A percentile compares a stretch with the other conserved stretches of the same genome.
phyloP scores from a whole-genome alignment of 2,113 vertebrate genomes.

The Ranitomeya variabilis region DNA sequence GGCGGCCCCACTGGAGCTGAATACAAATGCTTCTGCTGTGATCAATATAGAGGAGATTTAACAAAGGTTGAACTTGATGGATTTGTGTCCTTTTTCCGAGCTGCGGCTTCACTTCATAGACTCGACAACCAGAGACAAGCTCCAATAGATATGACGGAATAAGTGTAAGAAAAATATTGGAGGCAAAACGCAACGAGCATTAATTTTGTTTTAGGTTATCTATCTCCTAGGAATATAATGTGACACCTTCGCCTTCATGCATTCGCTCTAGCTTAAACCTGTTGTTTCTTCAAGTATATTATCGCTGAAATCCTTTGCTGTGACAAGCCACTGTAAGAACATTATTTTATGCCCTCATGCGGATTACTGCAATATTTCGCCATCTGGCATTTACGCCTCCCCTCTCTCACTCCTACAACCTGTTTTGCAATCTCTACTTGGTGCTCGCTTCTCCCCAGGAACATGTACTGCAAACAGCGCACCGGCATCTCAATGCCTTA shows the following conservation, averaged over 20 bases:
- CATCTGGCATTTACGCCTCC: constrained; percentile 41
- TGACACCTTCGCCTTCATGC: constrained; percentile 33
- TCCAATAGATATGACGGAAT: constrained; percentile 28
- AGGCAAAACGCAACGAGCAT: neutral
- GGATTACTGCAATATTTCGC: constrained; percentile 47
- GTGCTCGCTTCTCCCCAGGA: constrained; percentile 6
- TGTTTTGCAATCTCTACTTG: constrained; percentile 31
- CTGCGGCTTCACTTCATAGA: constrained; percentile 33
- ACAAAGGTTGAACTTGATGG: constrained; percentile 45
- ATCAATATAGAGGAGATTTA: constrained; percentile 39
- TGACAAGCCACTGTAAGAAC: constrained; percentile 29
- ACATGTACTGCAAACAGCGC: neutral
- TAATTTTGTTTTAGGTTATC: neutral
- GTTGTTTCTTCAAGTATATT: constrained; percentile 40
- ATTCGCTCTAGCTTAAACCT: constrained; percentile 6
- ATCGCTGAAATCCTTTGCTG: constrained; percentile 8
- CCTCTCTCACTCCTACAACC: constrained; percentile 39
- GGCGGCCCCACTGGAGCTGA: neutral
- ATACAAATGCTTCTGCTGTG: constrained; percentile 22
- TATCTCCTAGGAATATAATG: neutral
- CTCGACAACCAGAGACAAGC: constrained; percentile 24
- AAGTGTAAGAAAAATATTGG: constrained; percentile 27
- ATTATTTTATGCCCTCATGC: constrained; percentile 43
- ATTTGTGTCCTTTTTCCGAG: constrained; percentile 43
- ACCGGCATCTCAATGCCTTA: constrained; percentile 16